phyloP scores from a whole-genome alignment of 1,140 invertebrate species.

The Galleria mellonella region DNA sequence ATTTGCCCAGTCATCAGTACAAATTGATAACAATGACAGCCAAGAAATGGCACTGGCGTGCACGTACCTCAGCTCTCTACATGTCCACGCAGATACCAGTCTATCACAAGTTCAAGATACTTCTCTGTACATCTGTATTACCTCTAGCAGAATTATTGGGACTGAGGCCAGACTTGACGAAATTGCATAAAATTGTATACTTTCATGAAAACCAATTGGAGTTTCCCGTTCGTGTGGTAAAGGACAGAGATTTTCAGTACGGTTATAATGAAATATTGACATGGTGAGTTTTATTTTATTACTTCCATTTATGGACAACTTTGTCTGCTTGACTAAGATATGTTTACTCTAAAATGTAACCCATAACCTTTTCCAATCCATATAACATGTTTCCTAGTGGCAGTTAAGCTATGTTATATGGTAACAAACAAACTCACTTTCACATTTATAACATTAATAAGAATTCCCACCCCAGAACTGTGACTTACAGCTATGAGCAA shows the following conservation, averaged over 20 bases:
- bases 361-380: too few relatives aligned
- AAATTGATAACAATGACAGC: conserved; percentile 76
- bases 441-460: too few relatives aligned
- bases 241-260: conserved; percentile 82
- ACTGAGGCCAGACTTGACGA: conserved; percentile 77
- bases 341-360: too few relatives aligned
- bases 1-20: conserved; percentile 36
- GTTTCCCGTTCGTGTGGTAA: conserved; percentile 76
- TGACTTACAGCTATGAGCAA: too few relatives aligned
- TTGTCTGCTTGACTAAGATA: too few relatives aligned
- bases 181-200: conserved; percentile 81
- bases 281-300: conserved; percentile 70
- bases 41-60: conserved; percentile 89
- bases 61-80: conserved; percentile 21
- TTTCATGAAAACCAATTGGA: conserved; percentile 88
- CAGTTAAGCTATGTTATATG: too few relatives aligned
- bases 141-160: conserved; percentile 83
- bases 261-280: conserved; percentile 86
- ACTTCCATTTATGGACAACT: too few relatives aligned
- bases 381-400: too few relatives aligned
- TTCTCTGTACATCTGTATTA: conserved; percentile 84
- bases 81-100: too few relatives aligned
- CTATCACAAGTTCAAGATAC: conserved; percentile 65
- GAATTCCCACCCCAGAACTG: too few relatives aligned
- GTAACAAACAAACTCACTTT: too few relatives aligned